Evolutionary conservation across 2,113 vertebrate genomes (phyloP).

Genomic region (Hydrolagus affinis): DNA sequence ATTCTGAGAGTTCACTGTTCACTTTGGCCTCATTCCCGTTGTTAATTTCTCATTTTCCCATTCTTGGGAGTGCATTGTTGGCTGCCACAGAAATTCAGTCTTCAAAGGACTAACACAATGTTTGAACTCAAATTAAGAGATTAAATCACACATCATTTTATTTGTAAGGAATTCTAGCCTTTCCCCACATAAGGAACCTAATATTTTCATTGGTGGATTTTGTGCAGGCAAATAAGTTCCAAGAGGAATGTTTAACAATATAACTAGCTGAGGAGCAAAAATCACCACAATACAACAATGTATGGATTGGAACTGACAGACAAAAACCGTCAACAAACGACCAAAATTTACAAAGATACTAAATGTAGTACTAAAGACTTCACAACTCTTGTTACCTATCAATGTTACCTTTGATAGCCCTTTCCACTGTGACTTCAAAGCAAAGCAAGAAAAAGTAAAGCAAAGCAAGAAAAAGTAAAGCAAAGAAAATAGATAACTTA

Average conservation of each 20-base stretch:
- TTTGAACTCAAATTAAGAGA: not conserved
- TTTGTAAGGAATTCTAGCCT: not conserved
- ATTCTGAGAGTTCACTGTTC: too few relatives aligned
- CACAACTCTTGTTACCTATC: constrained; percentile 42
- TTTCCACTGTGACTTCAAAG: constrained; percentile 72
- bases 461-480: constrained; percentile 11
- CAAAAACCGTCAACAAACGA: constrained; percentile 44
- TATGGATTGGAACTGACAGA: not conserved
- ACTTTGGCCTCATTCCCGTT: too few relatives aligned
- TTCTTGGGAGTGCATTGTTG: not conserved
- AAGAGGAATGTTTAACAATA: not conserved
- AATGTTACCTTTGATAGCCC: constrained; percentile 69
- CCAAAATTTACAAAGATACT: constrained; percentile 40
- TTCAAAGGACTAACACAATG: not conserved
- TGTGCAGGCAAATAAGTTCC: constrained; percentile 11
- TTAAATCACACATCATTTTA: not conserved
- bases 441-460: not conserved
- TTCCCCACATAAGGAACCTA: not conserved
- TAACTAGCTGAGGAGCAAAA: constrained; percentile 1
- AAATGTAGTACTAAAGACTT: constrained; percentile 39
- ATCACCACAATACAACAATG: constrained; percentile 4
- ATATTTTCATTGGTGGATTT: not conserved
- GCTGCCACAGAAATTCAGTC: not conserved
- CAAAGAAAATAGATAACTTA: not conserved
- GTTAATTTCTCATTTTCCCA: not conserved